phyloP scores from a whole-genome alignment of 2,113 vertebrate species.

The Microcebus lehilahytsara region DNA sequence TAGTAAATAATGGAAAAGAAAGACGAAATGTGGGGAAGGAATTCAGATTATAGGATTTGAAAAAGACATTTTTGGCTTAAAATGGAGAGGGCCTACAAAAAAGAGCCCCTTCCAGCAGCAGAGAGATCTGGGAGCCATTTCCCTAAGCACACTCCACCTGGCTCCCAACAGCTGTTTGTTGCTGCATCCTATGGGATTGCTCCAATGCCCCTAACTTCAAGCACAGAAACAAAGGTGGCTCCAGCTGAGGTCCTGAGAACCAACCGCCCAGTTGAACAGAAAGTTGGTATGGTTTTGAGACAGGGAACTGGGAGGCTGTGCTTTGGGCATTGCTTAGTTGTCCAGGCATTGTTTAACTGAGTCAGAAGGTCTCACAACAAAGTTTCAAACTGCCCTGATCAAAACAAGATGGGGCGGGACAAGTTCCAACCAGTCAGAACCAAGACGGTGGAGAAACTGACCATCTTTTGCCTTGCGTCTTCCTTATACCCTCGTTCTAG shows the following conservation, averaged over 20 bases:
- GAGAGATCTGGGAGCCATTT: neutral
- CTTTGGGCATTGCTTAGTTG: too few species aligned
- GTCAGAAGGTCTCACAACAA: too few species aligned
- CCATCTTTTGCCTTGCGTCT: too few species aligned
- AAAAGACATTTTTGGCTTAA: neutral
- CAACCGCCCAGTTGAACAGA: neutral
- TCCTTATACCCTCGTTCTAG: too few species aligned
- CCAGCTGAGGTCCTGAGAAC: neutral
- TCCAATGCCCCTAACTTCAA: neutral
- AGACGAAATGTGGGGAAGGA: neutral
- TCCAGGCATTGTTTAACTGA: too few species aligned
- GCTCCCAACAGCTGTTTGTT: neutral
- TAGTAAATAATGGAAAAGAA: neutral
- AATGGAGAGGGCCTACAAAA: neutral
- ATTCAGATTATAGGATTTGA: neutral
- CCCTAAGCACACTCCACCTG: neutral
- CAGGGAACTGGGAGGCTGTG: too few species aligned
- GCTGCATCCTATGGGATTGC: too few species aligned
- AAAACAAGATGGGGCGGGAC: too few species aligned
- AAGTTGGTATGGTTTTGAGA: too few species aligned
- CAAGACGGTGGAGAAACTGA: too few species aligned
- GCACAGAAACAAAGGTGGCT: neutral
- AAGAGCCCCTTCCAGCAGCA: neutral
- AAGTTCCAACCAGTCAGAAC: too few species aligned
- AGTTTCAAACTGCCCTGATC: too few species aligned